Evolutionary conservation across 2,888 invertebrate species (phyloP).

Genomic region (Dermolepida albohirtum): DNA sequence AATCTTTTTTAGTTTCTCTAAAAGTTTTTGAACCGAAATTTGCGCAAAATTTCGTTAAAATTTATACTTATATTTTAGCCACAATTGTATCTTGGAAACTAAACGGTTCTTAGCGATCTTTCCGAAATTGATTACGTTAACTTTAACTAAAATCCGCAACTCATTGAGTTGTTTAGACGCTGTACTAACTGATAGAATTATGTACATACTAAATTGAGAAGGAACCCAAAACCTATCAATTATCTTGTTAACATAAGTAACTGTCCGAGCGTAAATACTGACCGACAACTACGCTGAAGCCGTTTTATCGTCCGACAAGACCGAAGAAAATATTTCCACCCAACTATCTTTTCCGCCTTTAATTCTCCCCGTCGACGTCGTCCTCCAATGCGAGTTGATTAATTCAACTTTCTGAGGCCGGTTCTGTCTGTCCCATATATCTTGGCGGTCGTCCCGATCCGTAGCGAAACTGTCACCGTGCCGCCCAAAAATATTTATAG

Average conservation of each 20-base stretch:
- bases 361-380: constrained; percentile 6
- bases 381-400: constrained; percentile 29
- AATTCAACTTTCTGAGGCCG: constrained; percentile 33
- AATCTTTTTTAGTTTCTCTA: too few species aligned
- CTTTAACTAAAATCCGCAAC: too few species aligned
- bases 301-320: constrained; percentile 23
- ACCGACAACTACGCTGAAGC: constrained; percentile 9
- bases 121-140: too few species aligned
- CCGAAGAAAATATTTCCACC: constrained; percentile 30
- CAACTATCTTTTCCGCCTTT: constrained; percentile 26
- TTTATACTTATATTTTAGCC: too few species aligned
- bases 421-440: constrained; percentile 37
- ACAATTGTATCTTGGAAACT: too few species aligned
- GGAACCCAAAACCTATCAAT: background rate
- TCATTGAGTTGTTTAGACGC: too few species aligned
- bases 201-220: too few species aligned
- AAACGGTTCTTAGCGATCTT: too few species aligned
- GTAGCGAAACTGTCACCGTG: constrained; percentile 27
- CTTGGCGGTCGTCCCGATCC: constrained; percentile 20
- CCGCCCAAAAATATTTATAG: constrained; percentile 43
- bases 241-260: constrained; percentile 27
- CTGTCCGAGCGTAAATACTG: constrained; percentile 15
- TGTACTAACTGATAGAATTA: too few species aligned
- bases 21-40: too few species aligned
- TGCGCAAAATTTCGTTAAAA: too few species aligned